A percentile compares a stretch with the other conserved stretches of the same genome.
phyloP scores from a whole-genome alignment of 2,797 vertebrate species.

The Toxotes lorentzi region DNA sequence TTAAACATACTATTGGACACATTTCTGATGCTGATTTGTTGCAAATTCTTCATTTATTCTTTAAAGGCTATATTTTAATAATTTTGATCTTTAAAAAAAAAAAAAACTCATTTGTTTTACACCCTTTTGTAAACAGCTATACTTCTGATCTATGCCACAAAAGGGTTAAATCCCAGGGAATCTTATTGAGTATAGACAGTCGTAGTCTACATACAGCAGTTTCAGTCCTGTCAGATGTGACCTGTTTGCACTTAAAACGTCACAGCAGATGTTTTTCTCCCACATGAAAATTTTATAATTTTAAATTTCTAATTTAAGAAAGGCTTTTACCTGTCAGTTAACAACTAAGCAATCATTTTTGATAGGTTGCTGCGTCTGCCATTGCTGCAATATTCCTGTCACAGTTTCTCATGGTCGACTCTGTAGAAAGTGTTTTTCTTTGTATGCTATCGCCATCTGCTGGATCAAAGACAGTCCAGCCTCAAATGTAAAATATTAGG shows the following conservation, averaged over 20 bases:
- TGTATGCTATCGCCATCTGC: constrained; percentile 72
- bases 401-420: not conserved
- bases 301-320: not conserved
- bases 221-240: not conserved
- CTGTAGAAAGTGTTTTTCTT: not conserved
- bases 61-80: too few relatives aligned
- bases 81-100: too few relatives aligned
- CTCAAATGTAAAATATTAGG: not conserved
- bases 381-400: too few relatives aligned
- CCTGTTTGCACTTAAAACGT: not conserved
- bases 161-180: not conserved
- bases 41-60: too few relatives aligned
- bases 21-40: too few relatives aligned
- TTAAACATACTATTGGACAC: too few relatives aligned
- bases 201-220: not conserved
- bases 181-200: not conserved
- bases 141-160: not conserved
- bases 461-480: constrained; percentile 35
- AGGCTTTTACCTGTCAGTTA: not conserved
- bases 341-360: not conserved
- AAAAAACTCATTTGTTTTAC: too few relatives aligned
- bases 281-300: not conserved
- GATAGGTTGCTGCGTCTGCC: not conserved
- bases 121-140: not conserved
- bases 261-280: not conserved